These are phyloP conservation scores for Ecdyonurus torrentis DNA, from an alignment of 2,888 invertebrate genomes.

Conservation along the genomic window DNA sequence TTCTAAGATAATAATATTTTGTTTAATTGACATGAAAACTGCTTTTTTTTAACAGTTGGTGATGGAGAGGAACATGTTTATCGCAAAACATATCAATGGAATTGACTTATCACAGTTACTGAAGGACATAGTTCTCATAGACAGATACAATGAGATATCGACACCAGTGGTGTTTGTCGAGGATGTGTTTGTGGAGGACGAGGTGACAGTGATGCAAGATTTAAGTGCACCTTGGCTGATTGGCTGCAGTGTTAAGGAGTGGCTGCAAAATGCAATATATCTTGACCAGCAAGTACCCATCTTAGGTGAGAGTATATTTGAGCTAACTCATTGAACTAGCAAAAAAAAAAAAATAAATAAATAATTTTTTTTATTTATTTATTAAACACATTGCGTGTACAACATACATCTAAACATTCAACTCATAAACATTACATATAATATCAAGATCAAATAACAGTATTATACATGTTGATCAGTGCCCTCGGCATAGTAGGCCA, in stretches of 20 bases:
- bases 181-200: background rate
- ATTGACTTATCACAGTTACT: background rate
- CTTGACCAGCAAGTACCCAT: background rate
- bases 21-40: background rate
- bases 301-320: background rate
- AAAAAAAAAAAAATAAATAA: background rate
- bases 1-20: background rate
- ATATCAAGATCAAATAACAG: no score
- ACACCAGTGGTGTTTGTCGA: background rate
- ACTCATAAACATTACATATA: no score
- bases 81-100: background rate
- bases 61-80: background rate
- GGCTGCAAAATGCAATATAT: background rate
- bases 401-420: no score
- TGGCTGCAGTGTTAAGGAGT: background rate
- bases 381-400: no score
- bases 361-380: no score
- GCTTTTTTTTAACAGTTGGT: background rate
- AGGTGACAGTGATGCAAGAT: background rate
- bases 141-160: background rate
- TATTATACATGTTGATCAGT: no score
- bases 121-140: background rate
- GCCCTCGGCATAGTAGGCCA: no score
- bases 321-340: background rate
- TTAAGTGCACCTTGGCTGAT: background rate